Evolutionary conservation across 2,888 invertebrate genomes (phyloP), one percentile per base, ranked within the genome.

Genomic region (Chymomyza fuscimana): DNA sequence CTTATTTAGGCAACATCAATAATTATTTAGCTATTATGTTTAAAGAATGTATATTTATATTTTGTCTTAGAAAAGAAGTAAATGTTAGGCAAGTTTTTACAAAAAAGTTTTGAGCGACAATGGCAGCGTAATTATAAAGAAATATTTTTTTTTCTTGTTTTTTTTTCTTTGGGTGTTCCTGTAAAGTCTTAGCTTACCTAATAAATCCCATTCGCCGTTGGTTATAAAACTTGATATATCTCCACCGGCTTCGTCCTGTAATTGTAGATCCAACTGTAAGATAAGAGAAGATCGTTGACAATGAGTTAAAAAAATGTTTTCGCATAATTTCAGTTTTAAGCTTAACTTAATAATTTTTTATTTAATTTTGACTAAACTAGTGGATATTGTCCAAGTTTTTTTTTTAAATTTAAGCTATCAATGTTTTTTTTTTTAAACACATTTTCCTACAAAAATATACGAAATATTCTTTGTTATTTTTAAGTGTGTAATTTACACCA

Each of bases 171-270:
- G 16, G 9, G 6, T 12, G 16, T 56, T 52, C 32, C 19, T 25
- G 22, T 29, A 10, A 22, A 1, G 25, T 7, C 19, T 60, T 60
- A 63, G 91, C 93, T 93, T 94, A 98, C 99, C 98, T 93, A 99
- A 94, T 87, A 99, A 94, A 93, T 98, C 97, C 99, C 99, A 99
- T 94, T 99, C 99, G 90, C 99, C 99, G 92, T 99, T 99, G 81
- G 97, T 97, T 90, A 99, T 98, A 94, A 99, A 99, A 93, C 96
- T 98, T 93, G 97, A 96, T 87, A 97, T 96, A 93, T 99, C 99
- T 82, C 99, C 99, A 73, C 97, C 98, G 69, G 94, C 93, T 91
- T 97, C 96, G 90, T 97, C 97, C 93, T 98, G 97, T 89, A 99
- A 94, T 92, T 97, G 96, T 89, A 99, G 94, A 93, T 99, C 98